These are phyloP conservation scores for Synergus laeviventris DNA, from an alignment of 2,888 invertebrate genomes.

Conservation along the genomic window DNA sequence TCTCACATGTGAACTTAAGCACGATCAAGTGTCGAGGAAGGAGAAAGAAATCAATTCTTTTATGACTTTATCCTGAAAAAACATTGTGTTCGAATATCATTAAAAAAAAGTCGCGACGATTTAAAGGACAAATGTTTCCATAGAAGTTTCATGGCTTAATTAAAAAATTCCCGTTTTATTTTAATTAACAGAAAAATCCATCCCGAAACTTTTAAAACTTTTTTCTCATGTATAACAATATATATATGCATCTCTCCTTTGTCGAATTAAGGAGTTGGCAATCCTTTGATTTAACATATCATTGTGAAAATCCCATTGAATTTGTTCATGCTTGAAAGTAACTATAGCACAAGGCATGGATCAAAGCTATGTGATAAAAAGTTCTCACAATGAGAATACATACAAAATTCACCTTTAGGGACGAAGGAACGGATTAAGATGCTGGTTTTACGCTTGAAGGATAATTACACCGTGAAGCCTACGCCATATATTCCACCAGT, in stretches of 20 bases:
- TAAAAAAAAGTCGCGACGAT: neutral
- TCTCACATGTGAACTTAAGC: conserved; percentile 30
- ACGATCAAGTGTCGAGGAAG: conserved; percentile 38
- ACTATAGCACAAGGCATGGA: neutral
- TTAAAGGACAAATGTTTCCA: too few species aligned
- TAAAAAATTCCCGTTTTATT: neutral
- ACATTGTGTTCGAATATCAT: neutral
- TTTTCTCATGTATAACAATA: neutral
- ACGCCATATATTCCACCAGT: conserved; percentile 3
- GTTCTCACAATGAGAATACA: neutral
- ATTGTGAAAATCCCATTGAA: conserved; percentile 1
- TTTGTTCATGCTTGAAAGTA: neutral
- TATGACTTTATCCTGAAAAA: neutral
- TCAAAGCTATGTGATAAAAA: neutral
- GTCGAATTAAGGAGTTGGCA: neutral
- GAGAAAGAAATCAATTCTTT: conserved; percentile 26
- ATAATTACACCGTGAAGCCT: conserved; percentile 16
- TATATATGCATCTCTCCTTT: neutral
- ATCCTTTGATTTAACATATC: neutral
- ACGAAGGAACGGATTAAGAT: conserved; percentile 29
- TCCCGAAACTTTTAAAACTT: neutral
- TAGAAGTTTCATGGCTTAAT: too few species aligned
- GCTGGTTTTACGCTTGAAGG: conserved; percentile 22
- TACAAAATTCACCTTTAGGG: conserved; percentile 15
- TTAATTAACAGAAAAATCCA: neutral